phyloP scores from a whole-genome alignment of 2,888 invertebrate species.

The Lycia hirtaria region DNA sequence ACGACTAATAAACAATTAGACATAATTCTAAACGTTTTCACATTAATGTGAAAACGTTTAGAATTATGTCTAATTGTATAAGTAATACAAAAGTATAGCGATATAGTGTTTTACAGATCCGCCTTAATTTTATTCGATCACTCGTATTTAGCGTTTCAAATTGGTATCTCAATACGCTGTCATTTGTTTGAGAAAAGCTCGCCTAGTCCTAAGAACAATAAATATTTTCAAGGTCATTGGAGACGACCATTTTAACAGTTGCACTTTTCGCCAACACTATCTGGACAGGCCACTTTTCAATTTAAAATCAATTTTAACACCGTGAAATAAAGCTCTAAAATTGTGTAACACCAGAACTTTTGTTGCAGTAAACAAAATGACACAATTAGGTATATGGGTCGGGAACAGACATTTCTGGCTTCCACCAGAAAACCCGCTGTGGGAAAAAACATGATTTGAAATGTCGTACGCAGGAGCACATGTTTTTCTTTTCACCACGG shows the following conservation, averaged over 20 bases:
- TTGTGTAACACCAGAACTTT: neutral
- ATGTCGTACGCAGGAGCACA: constrained; percentile 39
- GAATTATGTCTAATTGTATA: no score
- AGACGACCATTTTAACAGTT: constrained; percentile 50
- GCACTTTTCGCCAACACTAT: constrained; percentile 43
- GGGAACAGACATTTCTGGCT: constrained; percentile 36
- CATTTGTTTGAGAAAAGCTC: no score
- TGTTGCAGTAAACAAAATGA: constrained; percentile 28
- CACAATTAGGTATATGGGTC: constrained; percentile 39
- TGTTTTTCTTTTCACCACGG: constrained; percentile 33
- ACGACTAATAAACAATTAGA: no score
- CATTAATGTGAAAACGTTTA: no score
- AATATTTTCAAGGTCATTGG: no score
- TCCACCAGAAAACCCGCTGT: constrained; percentile 35
- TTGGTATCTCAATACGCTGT: no score
- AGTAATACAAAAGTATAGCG: no score
- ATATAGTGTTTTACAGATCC: no score
- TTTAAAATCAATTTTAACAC: constrained; percentile 18
- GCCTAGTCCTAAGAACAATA: no score
- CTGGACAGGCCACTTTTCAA: constrained; percentile 26
- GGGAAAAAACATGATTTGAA: constrained; percentile 36
- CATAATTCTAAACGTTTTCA: no score
- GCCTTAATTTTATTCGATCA: no score
- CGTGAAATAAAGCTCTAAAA: constrained; percentile 18
- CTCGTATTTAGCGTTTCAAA: no score